Conservation (phyloP, 1,140 invertebrate genomes). For the Apis laboriosa region DNA sequence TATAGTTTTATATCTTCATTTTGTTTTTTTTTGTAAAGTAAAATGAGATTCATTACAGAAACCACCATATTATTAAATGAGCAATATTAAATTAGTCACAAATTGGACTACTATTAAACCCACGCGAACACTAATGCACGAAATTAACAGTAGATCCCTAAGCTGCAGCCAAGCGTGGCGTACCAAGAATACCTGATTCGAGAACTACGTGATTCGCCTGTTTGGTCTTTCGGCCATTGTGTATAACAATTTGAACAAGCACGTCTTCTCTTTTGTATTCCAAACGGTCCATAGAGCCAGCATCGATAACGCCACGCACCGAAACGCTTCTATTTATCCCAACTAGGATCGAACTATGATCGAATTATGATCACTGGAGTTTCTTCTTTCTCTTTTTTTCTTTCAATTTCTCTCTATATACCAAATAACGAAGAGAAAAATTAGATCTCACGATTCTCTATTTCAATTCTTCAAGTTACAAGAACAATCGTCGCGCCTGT, state of each 20-base stretch:
- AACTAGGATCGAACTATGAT: background rate
- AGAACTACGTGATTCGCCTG: conserved; percentile 45
- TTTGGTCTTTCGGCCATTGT: conserved; percentile 25
- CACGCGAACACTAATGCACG: background rate
- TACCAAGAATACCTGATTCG: conserved; percentile 39
- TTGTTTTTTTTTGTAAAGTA: background rate
- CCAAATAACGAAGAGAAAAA: background rate
- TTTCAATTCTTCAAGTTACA: background rate
- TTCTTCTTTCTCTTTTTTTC: background rate
- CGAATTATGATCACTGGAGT: background rate
- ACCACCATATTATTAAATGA: background rate
- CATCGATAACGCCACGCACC: background rate
- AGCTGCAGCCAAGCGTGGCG: conserved; percentile 5
- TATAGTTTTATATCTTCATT: too few species aligned
- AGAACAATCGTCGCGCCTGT: background rate
- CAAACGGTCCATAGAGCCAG: conserved; percentile 4
- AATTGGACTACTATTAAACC: background rate
- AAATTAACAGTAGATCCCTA: conserved; percentile 27
- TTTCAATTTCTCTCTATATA: background rate
- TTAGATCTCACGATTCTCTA: background rate
- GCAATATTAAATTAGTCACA: background rate
- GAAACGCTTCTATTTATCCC: background rate
- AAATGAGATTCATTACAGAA: too few species aligned
- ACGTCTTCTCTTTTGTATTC: conserved; percentile 33
- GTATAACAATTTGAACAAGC: conserved; percentile 35